Conservation (phyloP, 2,888 invertebrate genomes). For the Ctena decussata region DNA sequence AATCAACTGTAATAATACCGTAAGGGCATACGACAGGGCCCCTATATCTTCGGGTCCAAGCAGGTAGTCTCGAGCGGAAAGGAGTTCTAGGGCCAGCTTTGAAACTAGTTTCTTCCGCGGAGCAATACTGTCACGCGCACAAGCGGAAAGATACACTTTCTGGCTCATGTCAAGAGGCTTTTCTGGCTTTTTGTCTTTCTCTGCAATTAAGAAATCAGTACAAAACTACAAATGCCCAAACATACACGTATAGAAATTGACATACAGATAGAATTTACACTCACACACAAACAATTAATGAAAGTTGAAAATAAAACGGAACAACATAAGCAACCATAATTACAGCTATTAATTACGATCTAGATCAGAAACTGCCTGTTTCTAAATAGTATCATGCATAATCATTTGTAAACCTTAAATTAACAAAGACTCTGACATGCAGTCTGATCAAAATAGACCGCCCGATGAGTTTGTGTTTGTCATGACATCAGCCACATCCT, state of each 20-base stretch:
- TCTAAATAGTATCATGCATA: too few species aligned
- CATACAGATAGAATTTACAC: not conserved
- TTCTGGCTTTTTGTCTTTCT: constrained; percentile 43
- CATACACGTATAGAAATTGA: not conserved
- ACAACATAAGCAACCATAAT: too few species aligned
- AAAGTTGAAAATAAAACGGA: too few species aligned
- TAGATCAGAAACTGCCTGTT: too few species aligned
- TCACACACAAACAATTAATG: not conserved
- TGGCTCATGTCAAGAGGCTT: constrained; percentile 57
- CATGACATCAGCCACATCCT: too few species aligned
- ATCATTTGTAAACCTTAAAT: too few species aligned
- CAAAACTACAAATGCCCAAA: not conserved
- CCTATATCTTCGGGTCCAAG: constrained; percentile 65
- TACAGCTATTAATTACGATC: too few species aligned
- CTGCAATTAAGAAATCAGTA: constrained; percentile 23
- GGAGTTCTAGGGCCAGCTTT: constrained; percentile 40
- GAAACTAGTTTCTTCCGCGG: constrained; percentile 60
- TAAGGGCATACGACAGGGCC: constrained; percentile 64
- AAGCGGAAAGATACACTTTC: constrained; percentile 66
- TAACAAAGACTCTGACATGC: too few species aligned
- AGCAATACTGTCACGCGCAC: constrained; percentile 59
- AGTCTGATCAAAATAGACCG: too few species aligned
- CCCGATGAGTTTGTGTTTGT: too few species aligned
- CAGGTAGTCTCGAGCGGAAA: constrained; percentile 57
- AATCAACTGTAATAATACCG: constrained; percentile 54